Evolutionary conservation across 92 coral and sea anemone genomes (phyloP), one percentile per base, ranked within the genome.

Genomic region (Parazoanthus darwini): DNA sequence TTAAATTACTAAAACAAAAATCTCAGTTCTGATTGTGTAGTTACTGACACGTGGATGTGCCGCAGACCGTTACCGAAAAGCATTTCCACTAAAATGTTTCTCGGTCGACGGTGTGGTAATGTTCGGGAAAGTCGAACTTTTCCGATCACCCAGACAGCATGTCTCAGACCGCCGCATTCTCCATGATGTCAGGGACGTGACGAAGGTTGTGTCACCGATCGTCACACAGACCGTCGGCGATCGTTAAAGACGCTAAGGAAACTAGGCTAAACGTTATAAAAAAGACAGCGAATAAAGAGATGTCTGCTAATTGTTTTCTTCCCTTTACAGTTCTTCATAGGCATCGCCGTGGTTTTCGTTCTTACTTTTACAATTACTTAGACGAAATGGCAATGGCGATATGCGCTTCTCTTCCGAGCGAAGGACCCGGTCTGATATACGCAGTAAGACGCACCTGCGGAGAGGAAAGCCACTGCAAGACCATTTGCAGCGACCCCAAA

Each of bases 341-440:
- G 46, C 46, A 72, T 51, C 94, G 94, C 51, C 95, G 97, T 66
- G 97, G 95, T 46, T 94, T 96, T 70, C 97, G 98, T 29, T 94
- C 98, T 6, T 96, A 82, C 79, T 96, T 94, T 84, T 96, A 94
- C 93, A 96, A 96, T 79, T 96, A 96, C 91, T 88, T 96, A 48
- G 98, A 96, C 91, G 98, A 96, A 76, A 92, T 96, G 36, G 92
- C 98, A 20, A 94, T 96, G 97, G 92, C 93, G 43, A 94, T 92
- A 70, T 96, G 98, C 74, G 93, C 94, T 3, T 92, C 98, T 11
- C 84, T 96, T 77, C 97, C 96, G 4, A 91, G 96, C 43, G 96
- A 90, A 29, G 98, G 96, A 3, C 98, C 98, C 39, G 96, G 98
- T 36, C 96, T 96, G 5, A 85, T 90, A 44, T 96, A 96, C 90